Evolutionary conservation across 2,888 invertebrate genomes (phyloP).

Genomic region (Lingula anatina): DNA sequence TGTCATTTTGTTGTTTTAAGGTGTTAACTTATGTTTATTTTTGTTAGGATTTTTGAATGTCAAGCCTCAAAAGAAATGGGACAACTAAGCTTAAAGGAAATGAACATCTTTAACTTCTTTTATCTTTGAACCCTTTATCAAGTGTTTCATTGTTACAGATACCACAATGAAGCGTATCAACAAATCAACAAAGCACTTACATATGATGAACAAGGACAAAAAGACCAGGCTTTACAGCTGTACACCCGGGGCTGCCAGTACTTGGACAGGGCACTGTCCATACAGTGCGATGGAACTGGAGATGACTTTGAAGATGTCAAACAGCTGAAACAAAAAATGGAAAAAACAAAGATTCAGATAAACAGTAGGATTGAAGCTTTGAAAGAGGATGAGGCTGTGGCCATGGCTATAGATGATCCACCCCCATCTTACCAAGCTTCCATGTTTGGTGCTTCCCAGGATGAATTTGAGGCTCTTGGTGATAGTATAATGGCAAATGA

Average conservation of each 20-base stretch:
- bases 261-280: constrained; percentile 60
- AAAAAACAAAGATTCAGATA: constrained; percentile 54
- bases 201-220: constrained; percentile 58
- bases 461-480: constrained; percentile 21
- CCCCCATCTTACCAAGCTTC: constrained; percentile 48
- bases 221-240: constrained; percentile 56
- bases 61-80: too few relatives aligned
- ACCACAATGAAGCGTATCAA: constrained; percentile 26
- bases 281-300: constrained; percentile 45
- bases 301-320: constrained; percentile 26
- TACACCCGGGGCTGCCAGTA: constrained; percentile 61
- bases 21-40: too few relatives aligned
- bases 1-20: too few relatives aligned
- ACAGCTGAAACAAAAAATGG: constrained; percentile 59
- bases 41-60: too few relatives aligned
- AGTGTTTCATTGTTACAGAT: too few relatives aligned
- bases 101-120: too few relatives aligned
- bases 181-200: constrained; percentile 27
- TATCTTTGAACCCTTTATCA: too few relatives aligned
- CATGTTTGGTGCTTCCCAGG: constrained; percentile 11
- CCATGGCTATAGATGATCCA: constrained; percentile 18
- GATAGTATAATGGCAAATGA: constrained; percentile 28
- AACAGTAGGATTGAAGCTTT: constrained; percentile 52
- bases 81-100: too few relatives aligned
- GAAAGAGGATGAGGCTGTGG: constrained; percentile 11